Evolutionary conservation across 2,113 vertebrate genomes (phyloP).

Genomic region (Oplegnathus fasciatus): DNA sequence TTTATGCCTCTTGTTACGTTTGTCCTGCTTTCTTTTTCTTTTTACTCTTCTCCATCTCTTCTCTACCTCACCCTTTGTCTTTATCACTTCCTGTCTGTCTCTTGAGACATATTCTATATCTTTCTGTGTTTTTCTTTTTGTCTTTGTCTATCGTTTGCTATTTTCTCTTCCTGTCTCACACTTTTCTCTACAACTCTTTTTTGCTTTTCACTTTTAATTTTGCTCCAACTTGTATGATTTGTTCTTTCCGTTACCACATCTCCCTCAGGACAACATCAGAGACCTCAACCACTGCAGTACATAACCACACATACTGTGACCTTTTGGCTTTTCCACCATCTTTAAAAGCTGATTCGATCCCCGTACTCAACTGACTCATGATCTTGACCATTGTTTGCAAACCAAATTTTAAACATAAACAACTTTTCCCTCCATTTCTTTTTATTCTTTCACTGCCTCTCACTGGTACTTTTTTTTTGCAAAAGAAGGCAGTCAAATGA

Average conservation of each 20-base stretch:
- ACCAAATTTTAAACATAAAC: constrained; percentile 29
- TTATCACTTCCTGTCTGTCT: background rate
- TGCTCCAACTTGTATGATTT: background rate
- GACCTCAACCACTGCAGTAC: constrained; percentile 45
- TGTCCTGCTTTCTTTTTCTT: background rate
- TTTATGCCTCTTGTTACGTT: background rate
- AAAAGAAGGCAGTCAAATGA: background rate
- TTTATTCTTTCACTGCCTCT: constrained; percentile 14
- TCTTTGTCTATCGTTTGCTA: background rate
- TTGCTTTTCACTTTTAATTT: no score
- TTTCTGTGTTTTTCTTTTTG: background rate
- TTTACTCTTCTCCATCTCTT: background rate
- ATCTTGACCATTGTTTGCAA: background rate
- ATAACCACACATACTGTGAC: constrained; percentile 29
- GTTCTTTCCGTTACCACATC: background rate
- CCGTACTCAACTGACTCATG: background rate
- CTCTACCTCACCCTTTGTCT: constrained; percentile 25
- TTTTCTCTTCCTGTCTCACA: background rate
- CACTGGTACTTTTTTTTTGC: background rate
- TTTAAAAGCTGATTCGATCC: background rate
- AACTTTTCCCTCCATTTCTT: constrained; percentile 25
- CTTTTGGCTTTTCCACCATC: background rate
- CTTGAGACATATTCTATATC: background rate
- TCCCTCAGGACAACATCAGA: constrained; percentile 47
- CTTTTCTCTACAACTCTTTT: no score